Evolutionary conservation across 2,113 vertebrate species (phyloP).

Genomic region (Phocoena phocoena): DNA sequence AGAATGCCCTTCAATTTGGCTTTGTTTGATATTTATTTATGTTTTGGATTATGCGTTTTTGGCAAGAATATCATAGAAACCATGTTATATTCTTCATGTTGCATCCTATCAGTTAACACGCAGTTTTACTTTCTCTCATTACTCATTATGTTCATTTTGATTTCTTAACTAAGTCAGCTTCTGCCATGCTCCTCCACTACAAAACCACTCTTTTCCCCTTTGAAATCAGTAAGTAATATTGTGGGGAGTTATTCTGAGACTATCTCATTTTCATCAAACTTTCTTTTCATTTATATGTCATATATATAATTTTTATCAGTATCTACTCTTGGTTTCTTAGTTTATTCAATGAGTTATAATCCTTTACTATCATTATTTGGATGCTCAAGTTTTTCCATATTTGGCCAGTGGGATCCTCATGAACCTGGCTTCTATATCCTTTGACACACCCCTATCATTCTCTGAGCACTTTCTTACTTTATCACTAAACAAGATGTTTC

Average conservation of each 20-base stretch:
- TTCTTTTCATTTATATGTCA: not conserved
- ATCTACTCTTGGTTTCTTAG: not conserved
- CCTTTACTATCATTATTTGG: not conserved
- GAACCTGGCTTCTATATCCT: not conserved
- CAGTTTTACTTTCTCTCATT: not conserved
- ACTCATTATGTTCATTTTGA: not conserved
- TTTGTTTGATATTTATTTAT: not conserved
- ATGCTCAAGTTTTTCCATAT: not conserved
- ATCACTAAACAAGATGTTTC: not conserved
- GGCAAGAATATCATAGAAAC: not conserved
- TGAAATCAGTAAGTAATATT: not conserved
- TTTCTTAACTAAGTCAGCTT: not conserved
- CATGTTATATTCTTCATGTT: no score
- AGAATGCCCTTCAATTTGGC: not conserved
- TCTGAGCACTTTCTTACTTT: not conserved
- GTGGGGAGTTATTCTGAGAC: not conserved
- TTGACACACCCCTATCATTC: not conserved
- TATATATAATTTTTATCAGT: not conserved
- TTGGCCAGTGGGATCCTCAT: not conserved
- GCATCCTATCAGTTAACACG: no score
- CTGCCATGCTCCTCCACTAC: not conserved
- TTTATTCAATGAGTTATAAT: not conserved
- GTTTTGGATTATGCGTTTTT: not conserved
- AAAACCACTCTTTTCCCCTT: not conserved
- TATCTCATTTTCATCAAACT: not conserved